These are phyloP conservation scores for Mus pahari DNA, from an alignment of 2,113 vertebrate species.

Conservation along the genomic window DNA sequence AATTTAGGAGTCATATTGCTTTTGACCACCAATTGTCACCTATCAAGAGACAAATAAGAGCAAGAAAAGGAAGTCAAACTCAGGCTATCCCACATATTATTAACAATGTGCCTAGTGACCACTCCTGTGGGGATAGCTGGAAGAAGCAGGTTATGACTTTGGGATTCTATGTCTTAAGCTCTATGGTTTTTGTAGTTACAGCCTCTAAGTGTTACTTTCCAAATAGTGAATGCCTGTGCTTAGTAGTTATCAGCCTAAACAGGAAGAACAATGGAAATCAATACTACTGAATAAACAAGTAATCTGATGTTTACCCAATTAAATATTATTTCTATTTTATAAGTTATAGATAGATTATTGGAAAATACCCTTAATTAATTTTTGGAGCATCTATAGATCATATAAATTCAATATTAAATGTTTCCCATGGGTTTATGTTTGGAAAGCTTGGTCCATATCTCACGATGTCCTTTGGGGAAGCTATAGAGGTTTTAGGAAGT, in stretches of 20 bases:
- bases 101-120: background rate
- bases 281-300: constrained; percentile 8
- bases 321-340: background rate
- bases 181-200: background rate
- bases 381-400: background rate
- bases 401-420: background rate
- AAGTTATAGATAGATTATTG: background rate
- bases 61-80: constrained; percentile 29
- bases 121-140: background rate
- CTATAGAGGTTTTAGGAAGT: background rate
- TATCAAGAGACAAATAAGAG: background rate
- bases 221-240: background rate
- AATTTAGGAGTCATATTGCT: background rate
- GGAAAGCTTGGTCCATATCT: background rate
- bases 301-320: background rate
- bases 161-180: too few species aligned
- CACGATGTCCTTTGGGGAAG: background rate
- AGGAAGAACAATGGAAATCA: constrained; percentile 14
- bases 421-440: background rate
- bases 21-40: background rate
- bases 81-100: background rate
- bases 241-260: background rate
- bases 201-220: background rate
- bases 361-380: background rate
- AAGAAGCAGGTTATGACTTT: background rate